Percentiles rank a stretch among this genome's conserved stretches.
Evolutionary conservation across 2,113 vertebrate genomes (phyloP).

Genomic region (Cnemophilus loriae): DNA sequence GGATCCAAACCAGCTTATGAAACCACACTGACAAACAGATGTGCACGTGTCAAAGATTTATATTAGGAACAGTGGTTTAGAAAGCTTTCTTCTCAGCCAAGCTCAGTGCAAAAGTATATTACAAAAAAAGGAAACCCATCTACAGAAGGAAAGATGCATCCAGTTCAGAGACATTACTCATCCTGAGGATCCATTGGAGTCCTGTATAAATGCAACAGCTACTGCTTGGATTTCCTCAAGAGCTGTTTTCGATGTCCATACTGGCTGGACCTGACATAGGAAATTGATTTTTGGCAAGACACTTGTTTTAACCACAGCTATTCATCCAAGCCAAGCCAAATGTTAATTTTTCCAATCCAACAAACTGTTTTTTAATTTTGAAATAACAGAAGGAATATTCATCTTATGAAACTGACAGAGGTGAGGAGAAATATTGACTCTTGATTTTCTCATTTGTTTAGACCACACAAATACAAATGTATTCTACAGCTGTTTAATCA

Average conservation of each 20-base stretch:
- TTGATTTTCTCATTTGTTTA: background rate
- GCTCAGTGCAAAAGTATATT: background rate
- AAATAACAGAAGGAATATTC: constrained; percentile 32
- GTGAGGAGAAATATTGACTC: constrained; percentile 6
- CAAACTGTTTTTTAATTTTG: constrained; percentile 34
- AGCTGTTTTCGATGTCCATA: background rate
- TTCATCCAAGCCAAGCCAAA: background rate
- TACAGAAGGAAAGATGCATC: background rate
- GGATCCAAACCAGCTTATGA: background rate
- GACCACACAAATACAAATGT: constrained; percentile 7
- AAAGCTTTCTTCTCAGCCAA: background rate
- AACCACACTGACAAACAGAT: background rate
- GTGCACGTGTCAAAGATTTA: background rate
- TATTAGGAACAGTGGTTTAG: background rate
- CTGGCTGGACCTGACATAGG: background rate
- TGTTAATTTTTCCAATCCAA: constrained; percentile 46
- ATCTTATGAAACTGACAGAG: background rate
- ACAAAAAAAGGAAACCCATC: background rate
- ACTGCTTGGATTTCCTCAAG: background rate
- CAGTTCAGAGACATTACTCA: background rate
- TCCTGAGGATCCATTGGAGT: background rate
- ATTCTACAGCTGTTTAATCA: background rate
- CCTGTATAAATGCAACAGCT: background rate
- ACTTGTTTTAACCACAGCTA: constrained; percentile 5
- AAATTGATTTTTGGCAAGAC: constrained; percentile 44